Evolutionary conservation across 2,797 vertebrate species (phyloP).

Genomic region (Sardinella longiceps): DNA sequence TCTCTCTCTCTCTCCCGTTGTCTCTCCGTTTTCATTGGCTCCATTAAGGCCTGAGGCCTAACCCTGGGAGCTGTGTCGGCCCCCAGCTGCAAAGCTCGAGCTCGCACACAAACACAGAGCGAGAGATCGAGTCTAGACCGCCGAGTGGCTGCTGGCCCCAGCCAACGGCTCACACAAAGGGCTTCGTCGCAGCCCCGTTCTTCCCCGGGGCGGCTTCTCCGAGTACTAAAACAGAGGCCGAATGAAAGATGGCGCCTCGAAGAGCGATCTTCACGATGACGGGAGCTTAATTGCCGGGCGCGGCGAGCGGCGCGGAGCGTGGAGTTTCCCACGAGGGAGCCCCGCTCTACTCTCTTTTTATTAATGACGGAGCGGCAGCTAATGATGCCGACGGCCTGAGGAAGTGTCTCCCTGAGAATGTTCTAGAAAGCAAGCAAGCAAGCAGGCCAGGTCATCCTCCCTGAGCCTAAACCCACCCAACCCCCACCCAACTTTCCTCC

Average conservation of each 20-base stretch:
- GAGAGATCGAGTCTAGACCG: slow-evolving; percentile 37
- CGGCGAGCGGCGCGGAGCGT: slow-evolving; percentile 44
- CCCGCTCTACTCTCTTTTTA: slow-evolving; percentile 63
- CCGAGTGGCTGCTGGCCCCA: neutral
- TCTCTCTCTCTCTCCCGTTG: neutral
- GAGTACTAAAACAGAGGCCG: slow-evolving; percentile 55
- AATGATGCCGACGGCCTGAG: slow-evolving; percentile 45
- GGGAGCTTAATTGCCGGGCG: slow-evolving; percentile 49
- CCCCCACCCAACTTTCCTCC: neutral
- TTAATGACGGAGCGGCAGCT: slow-evolving; percentile 56
- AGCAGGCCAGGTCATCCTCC: slow-evolving; percentile 5
- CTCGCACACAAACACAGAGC: neutral
- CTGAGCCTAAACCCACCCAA: neutral
- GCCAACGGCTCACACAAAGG: neutral
- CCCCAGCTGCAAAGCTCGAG: slow-evolving; percentile 61
- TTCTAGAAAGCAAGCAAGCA: slow-evolving; percentile 12
- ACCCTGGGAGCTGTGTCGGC: slow-evolving; percentile 43
- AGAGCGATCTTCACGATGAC: slow-evolving; percentile 57
- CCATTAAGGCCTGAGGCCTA: slow-evolving; percentile 28
- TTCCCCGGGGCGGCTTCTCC: neutral
- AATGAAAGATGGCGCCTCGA: slow-evolving; percentile 55
- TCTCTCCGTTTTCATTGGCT: slow-evolving; percentile 60
- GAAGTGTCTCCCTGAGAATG: slow-evolving; percentile 39
- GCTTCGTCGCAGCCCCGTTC: neutral
- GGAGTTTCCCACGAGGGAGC: slow-evolving; percentile 47